These are phyloP conservation scores for Pachypanchax playfairii DNA, from an alignment of 2,113 vertebrate genomes.

Conservation along the genomic window DNA sequence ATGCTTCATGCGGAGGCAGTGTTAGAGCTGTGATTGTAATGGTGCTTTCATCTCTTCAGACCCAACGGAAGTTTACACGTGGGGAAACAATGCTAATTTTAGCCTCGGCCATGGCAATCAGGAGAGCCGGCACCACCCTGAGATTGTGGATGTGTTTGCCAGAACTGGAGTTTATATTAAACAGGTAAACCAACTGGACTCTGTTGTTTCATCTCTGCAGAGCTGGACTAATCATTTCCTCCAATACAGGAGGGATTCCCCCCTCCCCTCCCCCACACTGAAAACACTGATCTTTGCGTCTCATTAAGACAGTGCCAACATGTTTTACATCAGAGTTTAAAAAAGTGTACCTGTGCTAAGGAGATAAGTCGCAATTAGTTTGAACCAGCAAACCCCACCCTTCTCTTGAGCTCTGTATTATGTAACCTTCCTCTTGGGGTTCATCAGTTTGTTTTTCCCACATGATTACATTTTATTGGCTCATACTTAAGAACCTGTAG, in stretches of 20 bases:
- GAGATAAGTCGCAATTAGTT: constrained; percentile 41
- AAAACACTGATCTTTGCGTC: constrained; percentile 11
- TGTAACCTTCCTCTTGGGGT: constrained; percentile 26
- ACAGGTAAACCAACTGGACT: constrained; percentile 82
- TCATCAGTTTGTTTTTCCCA: constrained; percentile 15
- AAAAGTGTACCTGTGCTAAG: constrained; percentile 23
- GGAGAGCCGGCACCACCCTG: constrained; percentile 92
- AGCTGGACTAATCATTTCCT: constrained; percentile 14
- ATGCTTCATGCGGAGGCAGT: neutral
- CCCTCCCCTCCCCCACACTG: constrained; percentile 18
- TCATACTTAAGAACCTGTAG: neutral
- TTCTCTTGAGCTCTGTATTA: constrained; percentile 48
- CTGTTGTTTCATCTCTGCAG: constrained; percentile 12
- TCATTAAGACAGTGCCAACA: constrained; percentile 22
- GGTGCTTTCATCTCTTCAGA: constrained; percentile 78
- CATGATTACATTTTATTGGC: neutral
- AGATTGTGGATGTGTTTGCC: constrained; percentile 92
- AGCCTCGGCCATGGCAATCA: constrained; percentile 95
- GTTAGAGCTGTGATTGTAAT: constrained; percentile 17
- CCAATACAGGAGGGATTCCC: constrained; percentile 12
- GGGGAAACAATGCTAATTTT: constrained; percentile 97
- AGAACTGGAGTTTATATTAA: constrained; percentile 91
- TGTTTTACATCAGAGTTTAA: constrained; percentile 14
- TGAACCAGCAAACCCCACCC: constrained; percentile 59
- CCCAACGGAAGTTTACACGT: constrained; percentile 94